phyloP scores from a whole-genome alignment of 2,888 invertebrate species.

The Ptilodon capucinus region DNA sequence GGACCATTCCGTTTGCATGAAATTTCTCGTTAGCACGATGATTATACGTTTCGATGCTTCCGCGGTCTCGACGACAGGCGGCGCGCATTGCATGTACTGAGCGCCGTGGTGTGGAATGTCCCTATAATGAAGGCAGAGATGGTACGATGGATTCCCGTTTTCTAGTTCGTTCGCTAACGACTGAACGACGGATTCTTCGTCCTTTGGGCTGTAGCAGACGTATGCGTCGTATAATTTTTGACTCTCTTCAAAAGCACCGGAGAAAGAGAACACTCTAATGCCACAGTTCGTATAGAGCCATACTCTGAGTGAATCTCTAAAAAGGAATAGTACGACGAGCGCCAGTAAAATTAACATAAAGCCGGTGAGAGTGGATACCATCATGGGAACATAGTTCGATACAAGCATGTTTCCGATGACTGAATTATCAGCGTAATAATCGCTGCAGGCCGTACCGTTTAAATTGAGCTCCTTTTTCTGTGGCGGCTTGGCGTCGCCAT shows the following conservation, averaged over 20 bases:
- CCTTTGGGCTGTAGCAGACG: constrained; percentile 95
- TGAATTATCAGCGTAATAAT: constrained; percentile 92
- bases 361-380: constrained; percentile 90
- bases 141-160: constrained; percentile 89
- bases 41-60: constrained; percentile 94
- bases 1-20: constrained; percentile 96
- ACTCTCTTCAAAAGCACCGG: constrained; percentile 88
- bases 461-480: constrained; percentile 91
- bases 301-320: constrained; percentile 92
- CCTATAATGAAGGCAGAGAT: constrained; percentile 94
- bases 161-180: constrained; percentile 93
- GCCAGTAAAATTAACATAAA: constrained; percentile 89
- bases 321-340: constrained; percentile 90
- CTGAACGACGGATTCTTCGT: constrained; percentile 94
- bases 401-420: constrained; percentile 92
- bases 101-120: constrained; percentile 89
- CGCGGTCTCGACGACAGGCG: constrained; percentile 92
- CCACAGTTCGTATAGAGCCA: constrained; percentile 95
- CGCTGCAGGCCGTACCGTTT: constrained; percentile 93
- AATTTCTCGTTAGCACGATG: constrained; percentile 93
- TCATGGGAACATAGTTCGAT: constrained; percentile 92
- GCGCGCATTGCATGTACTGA: constrained; percentile 87
- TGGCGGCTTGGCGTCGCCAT: constrained; percentile 87
- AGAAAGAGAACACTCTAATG: constrained; percentile 89
- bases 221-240: constrained; percentile 96